phyloP scores from a whole-genome alignment of 2,888 invertebrate species.

The Synergus itoensis region DNA sequence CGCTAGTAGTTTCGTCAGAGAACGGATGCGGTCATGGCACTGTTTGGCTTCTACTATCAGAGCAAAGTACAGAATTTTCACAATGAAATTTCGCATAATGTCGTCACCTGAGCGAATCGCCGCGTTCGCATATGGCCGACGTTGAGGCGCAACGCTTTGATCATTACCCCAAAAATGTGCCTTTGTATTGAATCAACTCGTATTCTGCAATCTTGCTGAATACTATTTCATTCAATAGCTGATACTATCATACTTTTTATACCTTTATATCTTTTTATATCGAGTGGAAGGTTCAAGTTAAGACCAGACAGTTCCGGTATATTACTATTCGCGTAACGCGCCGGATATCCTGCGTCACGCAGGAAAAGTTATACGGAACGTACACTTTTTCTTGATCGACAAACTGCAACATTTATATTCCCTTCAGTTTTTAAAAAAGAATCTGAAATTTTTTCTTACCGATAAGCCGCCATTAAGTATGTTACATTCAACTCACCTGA shows the following conservation, averaged over 20 bases:
- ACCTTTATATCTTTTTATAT: background rate
- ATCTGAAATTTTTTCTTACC: too few species aligned
- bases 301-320: slow-evolving; percentile 20
- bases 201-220: background rate
- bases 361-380: slow-evolving; percentile 1
- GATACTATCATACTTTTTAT: background rate
- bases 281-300: slow-evolving; percentile 7
- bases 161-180: background rate
- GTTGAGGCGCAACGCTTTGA: background rate
- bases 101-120: slow-evolving; percentile 30
- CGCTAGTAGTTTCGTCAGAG: slow-evolving; percentile 13
- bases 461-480: too few species aligned
- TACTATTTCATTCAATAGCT: background rate
- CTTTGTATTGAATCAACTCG: background rate
- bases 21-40: slow-evolving; percentile 17
- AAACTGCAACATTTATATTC: background rate
- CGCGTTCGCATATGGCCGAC: background rate
- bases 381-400: slow-evolving; percentile 7
- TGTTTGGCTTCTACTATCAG: slow-evolving; percentile 21
- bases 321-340: slow-evolving; percentile 30
- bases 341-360: slow-evolving; percentile 26
- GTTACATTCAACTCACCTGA: too few species aligned
- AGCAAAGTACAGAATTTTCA: slow-evolving; percentile 1
- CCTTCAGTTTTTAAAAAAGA: background rate
- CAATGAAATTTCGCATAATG: slow-evolving; percentile 35